A percentile compares a stretch with the other conserved stretches of the same genome.
Conservation (phyloP, 2,113 vertebrate genomes). For the Hemichromis elongatus region DNA sequence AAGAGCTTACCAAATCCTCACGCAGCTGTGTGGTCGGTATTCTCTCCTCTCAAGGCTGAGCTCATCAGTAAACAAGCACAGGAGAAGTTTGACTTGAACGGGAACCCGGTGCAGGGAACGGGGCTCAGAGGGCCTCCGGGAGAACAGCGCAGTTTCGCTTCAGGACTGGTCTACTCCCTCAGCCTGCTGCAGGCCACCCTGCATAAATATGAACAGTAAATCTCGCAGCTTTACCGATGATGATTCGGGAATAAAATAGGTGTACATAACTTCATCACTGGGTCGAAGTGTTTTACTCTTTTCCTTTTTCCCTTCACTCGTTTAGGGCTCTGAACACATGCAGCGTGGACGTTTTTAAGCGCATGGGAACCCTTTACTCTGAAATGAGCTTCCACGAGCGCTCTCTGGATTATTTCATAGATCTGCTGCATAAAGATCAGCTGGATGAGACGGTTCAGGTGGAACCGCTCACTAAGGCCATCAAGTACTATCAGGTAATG, state of each 20-base stretch:
- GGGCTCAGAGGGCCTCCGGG: constrained; percentile 82
- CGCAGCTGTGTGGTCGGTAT: neutral
- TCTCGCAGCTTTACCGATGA: neutral
- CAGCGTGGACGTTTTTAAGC: constrained; percentile 89
- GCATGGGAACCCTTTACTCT: constrained; percentile 88
- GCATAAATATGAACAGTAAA: constrained; percentile 88
- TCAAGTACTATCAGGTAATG: constrained; percentile 96
- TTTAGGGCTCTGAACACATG: constrained; percentile 85
- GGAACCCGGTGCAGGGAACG: constrained; percentile 67
- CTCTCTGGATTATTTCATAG: constrained; percentile 91
- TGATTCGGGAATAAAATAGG: neutral
- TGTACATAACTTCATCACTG: neutral
- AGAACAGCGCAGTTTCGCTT: constrained; percentile 93
- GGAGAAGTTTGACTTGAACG: constrained; percentile 92
- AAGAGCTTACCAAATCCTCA: neutral
- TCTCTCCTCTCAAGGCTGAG: constrained; percentile 74
- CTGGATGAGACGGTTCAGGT: constrained; percentile 95
- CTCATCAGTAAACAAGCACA: constrained; percentile 95
- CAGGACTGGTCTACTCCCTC: constrained; percentile 91
- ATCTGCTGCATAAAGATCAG: constrained; percentile 94
- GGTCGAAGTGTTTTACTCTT: neutral
- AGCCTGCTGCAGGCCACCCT: constrained; percentile 88
- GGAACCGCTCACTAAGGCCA: constrained; percentile 93
- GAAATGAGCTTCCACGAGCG: constrained; percentile 97
- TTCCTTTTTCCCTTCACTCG: neutral